Conservation (phyloP, 2,888 invertebrate species). For the Laspeyria flexula region DNA sequence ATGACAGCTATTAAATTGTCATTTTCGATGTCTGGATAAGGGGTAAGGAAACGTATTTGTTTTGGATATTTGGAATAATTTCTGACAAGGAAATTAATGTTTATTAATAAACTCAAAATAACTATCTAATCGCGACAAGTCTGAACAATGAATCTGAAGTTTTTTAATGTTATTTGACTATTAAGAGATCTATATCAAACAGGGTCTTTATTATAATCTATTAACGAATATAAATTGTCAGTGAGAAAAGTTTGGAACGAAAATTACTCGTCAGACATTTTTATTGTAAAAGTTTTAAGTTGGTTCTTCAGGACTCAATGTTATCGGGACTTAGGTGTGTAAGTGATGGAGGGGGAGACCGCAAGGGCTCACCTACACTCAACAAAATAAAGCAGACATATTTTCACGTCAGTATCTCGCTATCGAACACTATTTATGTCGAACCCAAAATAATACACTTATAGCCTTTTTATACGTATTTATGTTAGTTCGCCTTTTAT, state of each 20-base stretch:
- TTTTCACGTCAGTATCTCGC: conserved; percentile 42
- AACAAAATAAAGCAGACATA: conserved; percentile 42
- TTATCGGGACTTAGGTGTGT: conserved; percentile 46
- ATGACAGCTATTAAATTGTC: conserved; percentile 41
- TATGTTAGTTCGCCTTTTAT: background rate
- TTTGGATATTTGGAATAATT: conserved; percentile 29
- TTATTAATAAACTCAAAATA: conserved; percentile 11
- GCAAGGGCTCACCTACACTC: conserved; percentile 40
- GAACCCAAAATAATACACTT: conserved; percentile 34
- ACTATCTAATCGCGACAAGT: conserved; percentile 12
- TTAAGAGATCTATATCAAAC: conserved; percentile 2
- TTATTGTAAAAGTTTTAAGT: conserved; percentile 41
- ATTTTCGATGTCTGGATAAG: conserved; percentile 35
- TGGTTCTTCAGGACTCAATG: conserved; percentile 36
- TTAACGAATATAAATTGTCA: conserved; percentile 27
- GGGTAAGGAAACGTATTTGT: conserved; percentile 27
- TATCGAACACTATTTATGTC: conserved; percentile 38
- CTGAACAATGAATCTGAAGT: conserved; percentile 7
- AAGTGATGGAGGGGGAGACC: conserved; percentile 44
- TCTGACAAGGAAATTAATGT: conserved; percentile 14
- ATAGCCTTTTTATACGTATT: conserved; percentile 12
- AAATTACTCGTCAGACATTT: conserved; percentile 28
- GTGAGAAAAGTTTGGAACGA: conserved; percentile 20
- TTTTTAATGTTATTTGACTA: conserved; percentile 4
- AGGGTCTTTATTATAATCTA: conserved; percentile 21